Evolutionary conservation across 2,797 vertebrate species (phyloP).

Genomic region (Chloroceryle amazona): DNA sequence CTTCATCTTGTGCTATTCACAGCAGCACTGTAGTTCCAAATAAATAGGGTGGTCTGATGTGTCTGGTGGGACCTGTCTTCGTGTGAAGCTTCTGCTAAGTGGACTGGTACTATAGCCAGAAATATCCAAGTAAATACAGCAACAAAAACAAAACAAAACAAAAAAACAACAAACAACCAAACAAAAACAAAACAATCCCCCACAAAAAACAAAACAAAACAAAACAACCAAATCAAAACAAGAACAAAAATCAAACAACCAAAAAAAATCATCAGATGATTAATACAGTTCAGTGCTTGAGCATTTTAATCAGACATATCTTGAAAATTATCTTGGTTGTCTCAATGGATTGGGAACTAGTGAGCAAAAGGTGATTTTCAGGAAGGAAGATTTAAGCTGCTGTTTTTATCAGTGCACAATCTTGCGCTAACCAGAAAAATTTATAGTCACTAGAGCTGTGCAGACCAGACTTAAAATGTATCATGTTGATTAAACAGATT

Average conservation of each 20-base stretch:
- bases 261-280: too few relatives aligned
- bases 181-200: too few relatives aligned
- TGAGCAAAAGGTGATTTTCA: background rate
- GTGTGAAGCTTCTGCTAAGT: background rate
- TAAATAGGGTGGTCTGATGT: background rate
- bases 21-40: background rate
- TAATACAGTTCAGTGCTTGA: background rate
- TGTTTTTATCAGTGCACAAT: background rate
- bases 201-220: too few relatives aligned
- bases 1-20: background rate
- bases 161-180: too few relatives aligned
- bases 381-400: background rate
- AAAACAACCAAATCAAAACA: too few relatives aligned
- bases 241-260: too few relatives aligned
- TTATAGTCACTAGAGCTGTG: background rate
- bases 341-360: background rate
- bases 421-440: background rate
- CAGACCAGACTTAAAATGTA: background rate
- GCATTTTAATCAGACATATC: background rate
- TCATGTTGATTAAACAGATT: background rate
- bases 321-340: background rate
- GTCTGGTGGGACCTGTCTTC: background rate
- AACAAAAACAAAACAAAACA: background rate
- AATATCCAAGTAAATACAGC: background rate
- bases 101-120: background rate